phyloP scores from a whole-genome alignment of 2,888 invertebrate species.

The Spatulosminthurus flaviceps region DNA sequence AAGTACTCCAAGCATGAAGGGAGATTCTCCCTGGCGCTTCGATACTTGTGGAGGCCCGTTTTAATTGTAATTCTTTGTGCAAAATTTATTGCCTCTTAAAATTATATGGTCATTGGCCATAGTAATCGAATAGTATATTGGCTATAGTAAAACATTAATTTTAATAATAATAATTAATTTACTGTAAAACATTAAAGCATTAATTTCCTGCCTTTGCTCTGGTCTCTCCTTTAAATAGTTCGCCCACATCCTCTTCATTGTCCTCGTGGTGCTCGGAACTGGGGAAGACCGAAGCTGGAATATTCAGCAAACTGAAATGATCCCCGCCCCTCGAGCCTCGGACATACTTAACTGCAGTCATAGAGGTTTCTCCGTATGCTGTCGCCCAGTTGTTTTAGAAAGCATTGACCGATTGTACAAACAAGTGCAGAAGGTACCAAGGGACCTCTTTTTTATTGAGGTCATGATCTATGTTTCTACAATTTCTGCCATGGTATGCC shows the following conservation, averaged over 20 bases:
- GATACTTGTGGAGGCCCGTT: too few relatives aligned
- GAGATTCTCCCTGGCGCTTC: too few relatives aligned
- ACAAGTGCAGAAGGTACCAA: background rate
- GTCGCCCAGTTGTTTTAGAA: background rate
- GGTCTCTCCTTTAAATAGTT: too few relatives aligned
- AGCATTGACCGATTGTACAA: background rate
- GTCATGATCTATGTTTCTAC: constrained; percentile 13
- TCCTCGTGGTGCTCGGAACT: background rate
- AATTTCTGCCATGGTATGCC: background rate
- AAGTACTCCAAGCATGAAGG: too few relatives aligned
- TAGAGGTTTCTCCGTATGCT: background rate
- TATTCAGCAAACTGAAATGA: background rate
- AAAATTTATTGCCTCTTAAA: too few relatives aligned
- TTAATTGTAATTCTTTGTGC: too few relatives aligned
- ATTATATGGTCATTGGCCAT: too few relatives aligned
- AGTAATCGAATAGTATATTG: too few relatives aligned
- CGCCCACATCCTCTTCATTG: constrained; percentile 18
- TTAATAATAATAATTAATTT: too few relatives aligned
- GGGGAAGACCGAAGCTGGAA: constrained; percentile 26
- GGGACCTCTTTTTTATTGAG: constrained; percentile 4
- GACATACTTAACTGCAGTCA: background rate
- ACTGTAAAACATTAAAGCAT: too few relatives aligned
- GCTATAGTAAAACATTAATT: too few relatives aligned
- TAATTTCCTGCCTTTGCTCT: too few relatives aligned
- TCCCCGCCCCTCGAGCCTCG: background rate